Base-by-base conservation (phyloP, 1,140 invertebrate genomes). In the Trichomalopsis sarcophagae region DNA sequence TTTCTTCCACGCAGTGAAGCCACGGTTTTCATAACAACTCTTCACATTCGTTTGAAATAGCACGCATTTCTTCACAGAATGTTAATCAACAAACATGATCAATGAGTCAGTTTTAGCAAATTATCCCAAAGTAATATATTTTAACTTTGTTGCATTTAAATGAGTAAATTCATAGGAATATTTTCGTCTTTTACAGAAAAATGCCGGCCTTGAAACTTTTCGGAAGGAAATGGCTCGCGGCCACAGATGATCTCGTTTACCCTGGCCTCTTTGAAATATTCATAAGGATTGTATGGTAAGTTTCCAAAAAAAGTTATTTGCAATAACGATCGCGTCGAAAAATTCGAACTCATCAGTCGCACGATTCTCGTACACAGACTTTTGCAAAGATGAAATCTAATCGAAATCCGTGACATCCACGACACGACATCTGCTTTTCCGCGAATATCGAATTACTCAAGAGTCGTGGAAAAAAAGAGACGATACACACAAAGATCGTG, bases 231-330 rank as follows among this genome's bases (percentile, higher is more conserved):
- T 97, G 96, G 96, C 94, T 96, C 87, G 95, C 95, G 82, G 96
- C 95, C 87, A 96, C 95, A 75, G 96, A 97, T 92, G 96, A 97
- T 90, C 94, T 96, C 82, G 96, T 97, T n/a, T 96, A 96, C 90
- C 96, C 96, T 6, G 96, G 96, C 88, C 93, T 96, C 77, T 96
- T 96, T 89, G 96, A 97, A 93, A 94, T 96, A 84, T 94, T 95
- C 76, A 95, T 96, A 88, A 93, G 96, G 88, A 92, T 96, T 87
- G 93, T 96, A 88, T 97, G 96, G 96, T 96, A 93, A 94, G 94
- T 91, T 21, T 27, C 0, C 1, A 33, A 71, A 68, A 23, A 50
- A 50, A 27, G 27, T 27, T 27, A 27, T 27, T 50, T 17, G 47
- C 40, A 44, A 44, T 9, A 44, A 44, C 40, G 62, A 66, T n/a